phyloP scores from a whole-genome alignment of 1,140 invertebrate genomes.

The Macrobrachium nipponense region DNA sequence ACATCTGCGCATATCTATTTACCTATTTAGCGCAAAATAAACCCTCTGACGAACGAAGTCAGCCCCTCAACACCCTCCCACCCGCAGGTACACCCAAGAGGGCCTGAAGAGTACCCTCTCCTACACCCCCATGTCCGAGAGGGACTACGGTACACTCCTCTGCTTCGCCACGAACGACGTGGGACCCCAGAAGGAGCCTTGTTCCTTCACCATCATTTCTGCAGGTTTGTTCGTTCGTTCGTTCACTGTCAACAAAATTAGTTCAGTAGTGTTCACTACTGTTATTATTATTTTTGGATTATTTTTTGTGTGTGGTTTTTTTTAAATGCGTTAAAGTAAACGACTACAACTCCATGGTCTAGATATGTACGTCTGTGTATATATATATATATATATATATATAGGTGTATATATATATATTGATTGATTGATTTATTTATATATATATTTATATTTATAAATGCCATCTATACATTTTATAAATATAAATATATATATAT shows the following conservation, averaged over 20 bases:
- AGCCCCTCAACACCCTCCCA: neutral
- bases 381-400: too few species aligned
- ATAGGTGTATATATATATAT: too few species aligned
- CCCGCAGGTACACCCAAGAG: conserved; percentile 32
- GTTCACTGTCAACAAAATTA: neutral
- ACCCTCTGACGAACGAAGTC: neutral
- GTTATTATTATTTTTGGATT: too few species aligned
- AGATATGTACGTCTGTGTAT: neutral
- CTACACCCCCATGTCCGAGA: conserved; percentile 85
- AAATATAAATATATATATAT: too few species aligned
- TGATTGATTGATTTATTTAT: too few species aligned
- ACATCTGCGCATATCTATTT: conserved; percentile 15
- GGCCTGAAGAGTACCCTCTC: conserved; percentile 80
- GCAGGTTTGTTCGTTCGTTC: conserved; percentile 71
- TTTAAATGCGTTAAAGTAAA: too few species aligned
- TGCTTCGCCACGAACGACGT: conserved; percentile 73
- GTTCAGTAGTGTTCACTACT: too few species aligned
- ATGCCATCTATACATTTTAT: too few species aligned
- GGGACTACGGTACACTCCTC: conserved; percentile 88
- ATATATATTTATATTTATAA: too few species aligned
- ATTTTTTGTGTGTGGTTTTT: too few species aligned
- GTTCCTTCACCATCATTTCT: conserved; percentile 78
- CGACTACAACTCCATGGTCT: neutral
- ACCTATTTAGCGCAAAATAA: neutral
- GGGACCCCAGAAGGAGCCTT: conserved; percentile 76